These are phyloP conservation scores for Hepsetus odoe DNA, from an alignment of 2,113 vertebrate species.

Conservation along the genomic window DNA sequence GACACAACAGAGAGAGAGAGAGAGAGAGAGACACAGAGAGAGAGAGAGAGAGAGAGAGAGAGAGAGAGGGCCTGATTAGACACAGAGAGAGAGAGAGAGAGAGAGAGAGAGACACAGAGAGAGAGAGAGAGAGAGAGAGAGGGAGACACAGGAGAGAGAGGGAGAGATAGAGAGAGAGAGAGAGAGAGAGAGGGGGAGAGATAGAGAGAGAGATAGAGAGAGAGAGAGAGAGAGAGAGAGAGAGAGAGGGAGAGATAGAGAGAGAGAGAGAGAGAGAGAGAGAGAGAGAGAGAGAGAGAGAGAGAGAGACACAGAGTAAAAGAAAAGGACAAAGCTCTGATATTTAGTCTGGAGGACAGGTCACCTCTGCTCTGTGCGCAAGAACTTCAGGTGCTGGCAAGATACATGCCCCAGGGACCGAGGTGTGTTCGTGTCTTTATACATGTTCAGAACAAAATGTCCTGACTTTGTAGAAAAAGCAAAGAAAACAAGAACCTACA, in stretches of 20 bases:
- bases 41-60: too few species aligned
- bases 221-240: too few species aligned
- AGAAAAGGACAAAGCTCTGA: background rate
- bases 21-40: background rate
- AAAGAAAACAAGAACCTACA: background rate
- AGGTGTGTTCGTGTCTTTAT: background rate
- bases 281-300: too few species aligned
- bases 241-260: too few species aligned
- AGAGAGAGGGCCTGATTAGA: too few species aligned
- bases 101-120: too few species aligned
- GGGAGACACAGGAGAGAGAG: too few species aligned
- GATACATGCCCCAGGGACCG: background rate
- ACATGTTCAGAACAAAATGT: background rate
- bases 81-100: too few species aligned
- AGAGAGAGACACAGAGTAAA: background rate
- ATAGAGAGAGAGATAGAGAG: too few species aligned
- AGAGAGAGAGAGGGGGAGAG: background rate
- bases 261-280: too few species aligned
- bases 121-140: too few species aligned
- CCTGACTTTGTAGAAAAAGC: background rate
- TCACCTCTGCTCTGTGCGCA: conserved; percentile 8
- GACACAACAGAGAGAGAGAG: too few species aligned
- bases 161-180: background rate
- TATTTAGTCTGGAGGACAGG: background rate
- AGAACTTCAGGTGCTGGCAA: conserved; percentile 11